Base-by-base conservation (phyloP, 2,797 vertebrate species). In the Tinamus major region DNA sequence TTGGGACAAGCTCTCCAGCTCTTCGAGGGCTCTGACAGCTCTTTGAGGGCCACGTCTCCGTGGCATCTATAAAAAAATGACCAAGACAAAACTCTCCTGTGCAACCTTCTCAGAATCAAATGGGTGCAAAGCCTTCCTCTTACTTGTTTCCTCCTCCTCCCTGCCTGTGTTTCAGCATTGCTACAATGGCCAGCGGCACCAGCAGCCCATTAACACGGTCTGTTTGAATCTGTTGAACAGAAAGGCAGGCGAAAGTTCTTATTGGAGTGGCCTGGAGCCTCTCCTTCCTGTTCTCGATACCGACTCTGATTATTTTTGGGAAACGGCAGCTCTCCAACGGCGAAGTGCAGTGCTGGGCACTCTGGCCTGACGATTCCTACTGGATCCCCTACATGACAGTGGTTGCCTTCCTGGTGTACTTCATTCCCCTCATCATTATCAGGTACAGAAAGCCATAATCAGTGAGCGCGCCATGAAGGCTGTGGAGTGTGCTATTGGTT, bases 311-410 rank as follows among this genome's bases (percentile, higher is more conserved):
- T 85, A 98, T 98, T 93, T 98, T 98, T 85, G 97, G 98, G 93
- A 98, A 98, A 68, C 97, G 97, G 62, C 96, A 97, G 46, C 97
- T 98, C 29, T 91, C 97, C 76, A 98, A 97, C 0, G 97, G 98
- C 13, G 98, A 98, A 96, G 95, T 97, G 12, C 98, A 98, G 27
- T 98, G 98, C 83, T 98, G 98, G 98, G 98, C 97, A 65, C 90
- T 97, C 77, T 98, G 98, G 98, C 98, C 98, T 3, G 97, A 98
- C 2, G 98, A 98, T 6, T 98, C 98, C 49, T 98, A 98, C 89
- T 98, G 98, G 98, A 97, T 97, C 8, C 98, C 97, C 0, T 98
- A 98, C 71, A 98, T 98, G 98, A 98, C 96, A 0, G 87, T 97
- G 13, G 98, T 98, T 77, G 98, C 98, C 53, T 97, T 98, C 82